phyloP scores from a whole-genome alignment of 2,888 invertebrate genomes.

The Digitonthophagus gazella region DNA sequence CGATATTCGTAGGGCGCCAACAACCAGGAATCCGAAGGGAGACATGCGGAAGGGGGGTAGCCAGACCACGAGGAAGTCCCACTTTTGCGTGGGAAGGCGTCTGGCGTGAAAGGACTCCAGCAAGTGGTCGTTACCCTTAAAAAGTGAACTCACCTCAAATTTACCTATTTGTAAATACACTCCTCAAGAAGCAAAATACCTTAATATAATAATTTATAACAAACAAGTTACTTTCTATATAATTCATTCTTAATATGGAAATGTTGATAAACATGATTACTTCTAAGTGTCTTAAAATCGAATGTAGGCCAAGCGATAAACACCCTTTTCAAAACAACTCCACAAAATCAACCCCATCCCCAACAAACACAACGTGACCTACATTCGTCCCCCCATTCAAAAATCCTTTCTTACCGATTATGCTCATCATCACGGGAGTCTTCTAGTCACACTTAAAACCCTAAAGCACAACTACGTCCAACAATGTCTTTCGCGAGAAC shows the following conservation, averaged over 20 bases:
- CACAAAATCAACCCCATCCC: neutral
- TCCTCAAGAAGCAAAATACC: too few relatives aligned
- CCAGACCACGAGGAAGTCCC: slow-evolving; percentile 44
- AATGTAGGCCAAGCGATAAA: too few relatives aligned
- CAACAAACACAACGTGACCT: neutral
- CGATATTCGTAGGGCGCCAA: neutral
- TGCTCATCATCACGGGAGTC: neutral
- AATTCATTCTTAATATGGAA: too few relatives aligned
- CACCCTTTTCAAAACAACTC: too few relatives aligned
- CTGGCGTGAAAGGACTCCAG: slow-evolving; percentile 41
- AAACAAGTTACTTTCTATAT: too few relatives aligned
- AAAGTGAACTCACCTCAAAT: too few relatives aligned
- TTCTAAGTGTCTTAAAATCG: neutral
- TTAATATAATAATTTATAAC: too few relatives aligned
- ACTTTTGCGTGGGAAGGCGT: slow-evolving; percentile 46
- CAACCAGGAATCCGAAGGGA: slow-evolving; percentile 15
- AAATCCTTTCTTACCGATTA: neutral
- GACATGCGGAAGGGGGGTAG: slow-evolving; percentile 30
- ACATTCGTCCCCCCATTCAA: neutral
- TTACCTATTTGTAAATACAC: too few relatives aligned
- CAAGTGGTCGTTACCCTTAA: slow-evolving; percentile 36
- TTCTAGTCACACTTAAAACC: neutral
- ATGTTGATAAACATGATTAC: too few relatives aligned
- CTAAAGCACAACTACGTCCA: neutral
- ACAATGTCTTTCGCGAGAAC: neutral